Conservation (phyloP, 2,888 invertebrate genomes). For the Habroteleia sp. region DNA sequence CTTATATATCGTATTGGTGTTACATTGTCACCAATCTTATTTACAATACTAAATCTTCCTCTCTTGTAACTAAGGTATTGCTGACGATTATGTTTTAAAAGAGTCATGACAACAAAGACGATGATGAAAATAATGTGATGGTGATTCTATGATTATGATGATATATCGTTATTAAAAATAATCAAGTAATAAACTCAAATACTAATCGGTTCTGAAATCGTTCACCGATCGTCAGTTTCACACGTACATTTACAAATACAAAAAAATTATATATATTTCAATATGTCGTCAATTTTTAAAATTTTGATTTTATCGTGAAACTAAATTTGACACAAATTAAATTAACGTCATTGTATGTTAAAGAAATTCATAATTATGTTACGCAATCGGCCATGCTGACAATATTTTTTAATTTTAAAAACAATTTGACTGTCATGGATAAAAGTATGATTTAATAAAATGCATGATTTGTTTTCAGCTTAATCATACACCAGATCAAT, state of each 20-base stretch:
- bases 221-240: conserved; percentile 7
- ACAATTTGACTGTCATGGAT: no score
- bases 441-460: no score
- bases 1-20: conserved; percentile 54
- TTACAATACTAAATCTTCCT: conserved; percentile 46
- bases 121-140: conserved; percentile 38
- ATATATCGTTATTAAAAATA: conserved; percentile 10
- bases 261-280: neutral
- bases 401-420: no score
- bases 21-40: conserved; percentile 52
- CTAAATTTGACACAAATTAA: no score
- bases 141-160: conserved; percentile 37
- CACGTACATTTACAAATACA: neutral
- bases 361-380: no score
- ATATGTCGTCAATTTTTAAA: no score
- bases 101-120: conserved; percentile 37
- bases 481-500: no score
- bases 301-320: no score
- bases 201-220: neutral
- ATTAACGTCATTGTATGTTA: no score
- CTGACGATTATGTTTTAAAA: conserved; percentile 29
- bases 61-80: conserved; percentile 26
- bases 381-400: no score
- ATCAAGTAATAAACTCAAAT: conserved; percentile 8
- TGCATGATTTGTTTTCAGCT: no score